These are phyloP conservation scores for Habrosyne pyritoides DNA, from an alignment of 2,888 invertebrate species.

Conservation along the genomic window DNA sequence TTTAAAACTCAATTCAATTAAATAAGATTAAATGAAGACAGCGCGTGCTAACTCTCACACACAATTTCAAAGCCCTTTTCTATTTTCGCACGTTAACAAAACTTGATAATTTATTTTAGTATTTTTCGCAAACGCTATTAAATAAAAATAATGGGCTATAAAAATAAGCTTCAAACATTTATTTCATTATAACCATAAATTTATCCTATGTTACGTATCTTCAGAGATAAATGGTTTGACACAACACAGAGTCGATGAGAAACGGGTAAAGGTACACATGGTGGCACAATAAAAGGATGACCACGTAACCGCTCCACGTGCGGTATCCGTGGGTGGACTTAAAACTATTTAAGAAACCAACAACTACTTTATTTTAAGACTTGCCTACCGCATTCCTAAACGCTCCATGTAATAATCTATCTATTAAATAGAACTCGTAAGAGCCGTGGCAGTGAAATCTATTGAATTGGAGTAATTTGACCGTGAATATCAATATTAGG, in stretches of 20 bases:
- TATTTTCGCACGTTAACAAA: neutral
- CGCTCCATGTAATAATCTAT: constrained; percentile 28
- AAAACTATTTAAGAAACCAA: constrained; percentile 31
- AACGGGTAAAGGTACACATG: neutral
- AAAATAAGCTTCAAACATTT: neutral
- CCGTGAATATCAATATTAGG: neutral
- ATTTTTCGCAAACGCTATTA: neutral
- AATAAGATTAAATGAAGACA: too few relatives aligned
- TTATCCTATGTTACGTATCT: neutral
- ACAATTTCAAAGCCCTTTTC: too few relatives aligned
- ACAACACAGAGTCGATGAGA: neutral
- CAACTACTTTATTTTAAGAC: constrained; percentile 33
- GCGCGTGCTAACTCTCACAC: too few relatives aligned
- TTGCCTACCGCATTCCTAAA: constrained; percentile 39
- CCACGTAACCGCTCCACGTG: neutral
- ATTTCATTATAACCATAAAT: constrained; percentile 1
- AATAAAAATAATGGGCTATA: neutral
- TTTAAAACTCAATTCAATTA: too few relatives aligned
- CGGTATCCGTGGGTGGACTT: constrained; percentile 14
- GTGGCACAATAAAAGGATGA: neutral
- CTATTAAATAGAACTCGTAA: constrained; percentile 22
- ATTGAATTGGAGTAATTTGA: neutral
- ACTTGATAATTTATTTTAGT: neutral
- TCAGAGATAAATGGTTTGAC: neutral
- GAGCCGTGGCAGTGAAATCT: constrained; percentile 28